Evolutionary conservation across 2,113 vertebrate genomes (phyloP), one percentile per base, ranked within the genome.

Genomic region (Sinocyclocheilus rhinocerous): DNA sequence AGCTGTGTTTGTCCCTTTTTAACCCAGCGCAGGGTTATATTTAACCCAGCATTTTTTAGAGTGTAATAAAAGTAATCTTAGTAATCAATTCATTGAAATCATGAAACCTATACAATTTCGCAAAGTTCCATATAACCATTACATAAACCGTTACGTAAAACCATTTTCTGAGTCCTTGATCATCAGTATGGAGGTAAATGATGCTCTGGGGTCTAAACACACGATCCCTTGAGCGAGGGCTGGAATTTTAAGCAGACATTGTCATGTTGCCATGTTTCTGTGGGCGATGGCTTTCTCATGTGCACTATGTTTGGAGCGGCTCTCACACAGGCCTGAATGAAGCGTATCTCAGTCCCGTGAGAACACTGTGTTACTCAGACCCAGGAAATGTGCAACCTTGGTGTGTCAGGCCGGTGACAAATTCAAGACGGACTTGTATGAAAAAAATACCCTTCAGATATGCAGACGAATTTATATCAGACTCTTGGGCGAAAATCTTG

Each of bases 281-380:
- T 88, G 87, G 84, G 6, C 26, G 57, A 75, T 29, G 75, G n/a
- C 67, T 85, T 88, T 88, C 87, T 86, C 87, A 76, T 65, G 75
- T 42, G 80, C 45, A 73, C 84, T 86, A 50, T 88, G 84, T 88
- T 86, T 88, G 75, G 84, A 83, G 57, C 1, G 5, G 42, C 59
- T 88, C 84, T 88, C 87, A 78, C 52, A 42, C 26, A 52, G 76
- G 52, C 45, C 76, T 79, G 57, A 84, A 79, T 16, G 12, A 76
- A 86, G 24, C 8, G 6, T 61, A 81, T 81, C 42, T 39, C 48
- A 7, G n/a, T 87, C 81, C 72, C 69, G n/a, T 85, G 89, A 87
- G 87, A 87, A 81, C 29, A 39, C 50, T 70, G 33, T 4, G 72
- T 69, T 61, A 36, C 24, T 20, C 18, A 77, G 72, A 81, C 81